Evolutionary conservation across 2,113 vertebrate genomes (phyloP).

Genomic region (Orycteropus afer): DNA sequence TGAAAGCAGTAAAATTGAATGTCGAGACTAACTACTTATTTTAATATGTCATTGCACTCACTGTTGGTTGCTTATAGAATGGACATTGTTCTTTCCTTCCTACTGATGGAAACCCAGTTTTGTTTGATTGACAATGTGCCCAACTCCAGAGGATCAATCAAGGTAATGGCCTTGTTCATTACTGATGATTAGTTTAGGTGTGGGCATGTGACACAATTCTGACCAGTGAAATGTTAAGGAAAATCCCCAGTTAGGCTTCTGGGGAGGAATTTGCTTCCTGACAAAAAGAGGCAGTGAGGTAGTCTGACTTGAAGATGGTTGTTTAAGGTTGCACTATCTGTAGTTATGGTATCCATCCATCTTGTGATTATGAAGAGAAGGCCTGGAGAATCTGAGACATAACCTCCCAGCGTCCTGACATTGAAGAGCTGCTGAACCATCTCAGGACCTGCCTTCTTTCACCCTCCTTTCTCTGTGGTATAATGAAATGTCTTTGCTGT

Average conservation of each 20-base stretch:
- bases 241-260: background rate
- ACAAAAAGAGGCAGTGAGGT: background rate
- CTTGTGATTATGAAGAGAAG: background rate
- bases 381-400: background rate
- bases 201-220: background rate
- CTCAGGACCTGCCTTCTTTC: background rate
- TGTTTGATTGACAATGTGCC: background rate
- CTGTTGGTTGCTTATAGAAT: background rate
- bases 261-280: background rate
- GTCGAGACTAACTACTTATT: background rate
- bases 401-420: background rate
- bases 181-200: background rate
- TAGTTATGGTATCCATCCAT: background rate
- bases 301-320: background rate
- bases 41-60: background rate
- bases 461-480: background rate
- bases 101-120: background rate
- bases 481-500: background rate
- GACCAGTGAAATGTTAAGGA: background rate
- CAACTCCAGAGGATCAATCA: background rate
- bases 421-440: background rate
- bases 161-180: background rate
- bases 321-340: background rate
- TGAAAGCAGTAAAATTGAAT: background rate
- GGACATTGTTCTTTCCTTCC: conserved; percentile 13